Percentiles rank a stretch among this genome's conserved stretches.
These are phyloP conservation scores for Aspidoscelis tigris DNA, from an alignment of 2,113 vertebrate genomes.

Conservation along the genomic window DNA sequence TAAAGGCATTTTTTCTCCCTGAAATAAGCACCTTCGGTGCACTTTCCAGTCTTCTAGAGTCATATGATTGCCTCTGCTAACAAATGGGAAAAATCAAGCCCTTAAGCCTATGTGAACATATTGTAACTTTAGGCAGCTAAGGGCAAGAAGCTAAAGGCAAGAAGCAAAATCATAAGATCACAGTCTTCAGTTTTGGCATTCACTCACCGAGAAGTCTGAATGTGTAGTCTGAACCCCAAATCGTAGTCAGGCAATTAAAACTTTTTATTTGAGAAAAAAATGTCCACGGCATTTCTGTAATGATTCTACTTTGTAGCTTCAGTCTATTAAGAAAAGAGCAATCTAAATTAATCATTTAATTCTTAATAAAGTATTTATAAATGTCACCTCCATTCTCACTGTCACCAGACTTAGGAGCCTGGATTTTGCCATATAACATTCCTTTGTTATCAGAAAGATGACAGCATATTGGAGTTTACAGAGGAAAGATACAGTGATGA, in stretches of 20 bases:
- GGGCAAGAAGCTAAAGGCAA: too few species aligned
- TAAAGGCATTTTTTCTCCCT: too few species aligned
- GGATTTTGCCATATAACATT: conserved; percentile 15
- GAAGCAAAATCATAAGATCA: too few species aligned
- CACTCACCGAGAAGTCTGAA: not conserved
- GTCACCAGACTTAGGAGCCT: conserved; percentile 14
- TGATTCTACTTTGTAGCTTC: conserved; percentile 8
- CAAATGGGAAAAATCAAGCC: too few species aligned
- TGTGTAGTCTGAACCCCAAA: not conserved
- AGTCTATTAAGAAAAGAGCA: conserved; percentile 38
- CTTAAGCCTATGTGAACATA: too few species aligned
- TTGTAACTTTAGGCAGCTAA: too few species aligned
- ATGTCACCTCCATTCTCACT: conserved; percentile 29
- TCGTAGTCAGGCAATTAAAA: not conserved
- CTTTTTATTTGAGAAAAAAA: not conserved
- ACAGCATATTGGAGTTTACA: not conserved
- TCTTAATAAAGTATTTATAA: conserved; percentile 47
- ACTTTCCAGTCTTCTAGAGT: too few species aligned
- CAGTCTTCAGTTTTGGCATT: not conserved
- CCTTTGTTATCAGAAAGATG: not conserved
- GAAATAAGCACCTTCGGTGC: too few species aligned
- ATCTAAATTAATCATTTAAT: conserved; percentile 40
- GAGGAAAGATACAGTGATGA: not conserved
- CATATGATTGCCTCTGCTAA: too few species aligned
- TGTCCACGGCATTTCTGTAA: conserved; percentile 14